phyloP scores from a whole-genome alignment of 2,113 vertebrate genomes.

The Lophius piscatorius region DNA sequence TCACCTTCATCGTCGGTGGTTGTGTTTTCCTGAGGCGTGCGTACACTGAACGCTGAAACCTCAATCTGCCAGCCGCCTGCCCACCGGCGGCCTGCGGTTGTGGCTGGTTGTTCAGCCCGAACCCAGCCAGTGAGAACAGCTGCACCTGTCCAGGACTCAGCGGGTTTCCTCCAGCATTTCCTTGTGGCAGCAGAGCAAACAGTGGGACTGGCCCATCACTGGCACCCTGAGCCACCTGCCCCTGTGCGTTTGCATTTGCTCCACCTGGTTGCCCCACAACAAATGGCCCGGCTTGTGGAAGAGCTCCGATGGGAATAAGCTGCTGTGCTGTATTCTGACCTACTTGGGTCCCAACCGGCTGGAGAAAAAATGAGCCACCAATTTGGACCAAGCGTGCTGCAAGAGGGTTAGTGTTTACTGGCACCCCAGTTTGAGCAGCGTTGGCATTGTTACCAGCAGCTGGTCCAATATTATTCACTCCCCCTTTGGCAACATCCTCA shows the following conservation, averaged over 20 bases:
- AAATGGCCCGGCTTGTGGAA: conserved; percentile 52
- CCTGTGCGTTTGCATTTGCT: conserved; percentile 42
- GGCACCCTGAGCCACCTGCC: conserved; percentile 36
- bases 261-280: conserved; percentile 47
- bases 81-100: conserved; percentile 26
- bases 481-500: conserved; percentile 61
- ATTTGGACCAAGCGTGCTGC: conserved; percentile 63
- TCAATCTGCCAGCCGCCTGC: conserved; percentile 14
- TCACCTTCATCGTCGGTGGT: conserved; percentile 10
- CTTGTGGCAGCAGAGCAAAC: conserved; percentile 56
- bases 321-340: conserved; percentile 55
- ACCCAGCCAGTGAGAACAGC: conserved; percentile 45
- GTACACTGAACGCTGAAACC: conserved; percentile 59
- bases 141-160: conserved; percentile 56
- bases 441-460: conserved; percentile 56
- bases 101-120: conserved; percentile 41
- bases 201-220: conserved; percentile 46
- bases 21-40: conserved; percentile 48
- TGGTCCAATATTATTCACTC: conserved; percentile 47
- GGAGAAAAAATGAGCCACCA: conserved; percentile 61
- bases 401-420: conserved; percentile 48
- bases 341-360: conserved; percentile 55
- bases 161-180: conserved; percentile 30
- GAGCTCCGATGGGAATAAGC: conserved; percentile 44
- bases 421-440: conserved; percentile 50